Conservation (phyloP, 1,140 invertebrate genomes). For the Papilio glaucus region DNA sequence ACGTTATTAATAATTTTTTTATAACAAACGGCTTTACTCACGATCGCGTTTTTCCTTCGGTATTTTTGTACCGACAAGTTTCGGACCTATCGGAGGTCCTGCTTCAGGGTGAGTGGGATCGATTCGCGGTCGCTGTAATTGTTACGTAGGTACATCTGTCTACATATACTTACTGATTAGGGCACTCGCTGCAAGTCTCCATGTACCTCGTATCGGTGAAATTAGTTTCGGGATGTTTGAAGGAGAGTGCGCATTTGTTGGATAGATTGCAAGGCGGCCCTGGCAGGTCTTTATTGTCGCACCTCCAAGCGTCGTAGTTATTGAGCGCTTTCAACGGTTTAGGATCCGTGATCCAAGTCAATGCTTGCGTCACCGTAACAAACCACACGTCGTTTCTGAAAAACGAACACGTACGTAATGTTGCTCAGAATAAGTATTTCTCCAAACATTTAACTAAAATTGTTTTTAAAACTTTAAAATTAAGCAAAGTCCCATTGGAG, state of each 20-base stretch:
- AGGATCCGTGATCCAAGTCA: constrained; percentile 96
- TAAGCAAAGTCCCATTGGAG: no score
- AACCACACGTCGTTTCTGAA: constrained; percentile 94
- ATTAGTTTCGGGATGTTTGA: constrained; percentile 90
- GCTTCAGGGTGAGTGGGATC: no score
- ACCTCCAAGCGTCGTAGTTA: constrained; percentile 92
- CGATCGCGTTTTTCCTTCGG: no score
- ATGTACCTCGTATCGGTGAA: constrained; percentile 93
- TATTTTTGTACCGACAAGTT: no score
- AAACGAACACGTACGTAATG: constrained; percentile 44
- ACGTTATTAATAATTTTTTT: no score
- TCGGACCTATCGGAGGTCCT: no score
- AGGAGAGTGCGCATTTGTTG: constrained; percentile 92
- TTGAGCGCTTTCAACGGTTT: constrained; percentile 87
- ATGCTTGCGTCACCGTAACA: constrained; percentile 94
- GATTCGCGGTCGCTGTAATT: no score
- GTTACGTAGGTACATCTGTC: neutral
- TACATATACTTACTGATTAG: constrained; percentile 86
- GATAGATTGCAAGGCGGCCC: constrained; percentile 91
- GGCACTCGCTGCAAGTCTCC: constrained; percentile 94
- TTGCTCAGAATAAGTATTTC: no score
- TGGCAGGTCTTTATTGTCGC: constrained; percentile 88
- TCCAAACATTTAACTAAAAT: no score
- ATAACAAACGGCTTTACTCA: no score
- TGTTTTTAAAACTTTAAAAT: no score